These are phyloP conservation scores for Eilema depressum DNA, from an alignment of 2,888 invertebrate genomes.

Conservation along the genomic window DNA sequence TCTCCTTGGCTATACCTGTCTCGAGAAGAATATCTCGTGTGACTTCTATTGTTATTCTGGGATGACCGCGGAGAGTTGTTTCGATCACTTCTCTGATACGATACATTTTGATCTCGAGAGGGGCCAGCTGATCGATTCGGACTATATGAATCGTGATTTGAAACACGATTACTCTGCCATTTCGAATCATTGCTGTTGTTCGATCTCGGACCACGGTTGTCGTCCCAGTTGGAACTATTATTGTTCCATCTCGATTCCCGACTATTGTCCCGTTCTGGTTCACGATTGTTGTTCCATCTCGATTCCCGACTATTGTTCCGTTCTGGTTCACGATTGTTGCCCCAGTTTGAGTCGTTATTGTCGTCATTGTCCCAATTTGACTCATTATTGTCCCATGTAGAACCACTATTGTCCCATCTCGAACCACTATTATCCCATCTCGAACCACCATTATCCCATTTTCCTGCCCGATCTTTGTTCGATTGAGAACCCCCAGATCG, in stretches of 20 bases:
- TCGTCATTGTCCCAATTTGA: neutral
- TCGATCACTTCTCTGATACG: slow-evolving; percentile 7
- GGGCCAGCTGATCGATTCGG: slow-evolving; percentile 15
- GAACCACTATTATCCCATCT: neutral
- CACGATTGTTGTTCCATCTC: slow-evolving; percentile 1
- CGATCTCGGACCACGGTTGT: slow-evolving; percentile 9
- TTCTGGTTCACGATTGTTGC: neutral
- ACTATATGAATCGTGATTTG: slow-evolving; percentile 17
- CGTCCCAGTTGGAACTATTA: neutral
- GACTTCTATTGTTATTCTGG: slow-evolving; percentile 6
- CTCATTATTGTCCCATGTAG: neutral
- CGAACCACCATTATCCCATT: slow-evolving; percentile 13
- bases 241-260: slow-evolving; percentile 1
- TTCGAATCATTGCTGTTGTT: slow-evolving; percentile 6
- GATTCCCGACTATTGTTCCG: neutral
- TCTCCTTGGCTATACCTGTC: neutral
- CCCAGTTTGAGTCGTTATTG: neutral
- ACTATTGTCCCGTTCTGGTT: neutral
- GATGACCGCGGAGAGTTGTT: slow-evolving; percentile 1
- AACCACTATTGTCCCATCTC: neutral
- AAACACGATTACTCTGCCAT: slow-evolving; percentile 10
- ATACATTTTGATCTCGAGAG: slow-evolving; percentile 7
- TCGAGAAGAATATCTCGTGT: neutral
- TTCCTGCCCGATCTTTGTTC: neutral
- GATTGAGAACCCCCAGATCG: slow-evolving; percentile 8